These are phyloP conservation scores for Polypedilum vanderplanki DNA, from an alignment of 1,140 invertebrate genomes.

Conservation along the genomic window DNA sequence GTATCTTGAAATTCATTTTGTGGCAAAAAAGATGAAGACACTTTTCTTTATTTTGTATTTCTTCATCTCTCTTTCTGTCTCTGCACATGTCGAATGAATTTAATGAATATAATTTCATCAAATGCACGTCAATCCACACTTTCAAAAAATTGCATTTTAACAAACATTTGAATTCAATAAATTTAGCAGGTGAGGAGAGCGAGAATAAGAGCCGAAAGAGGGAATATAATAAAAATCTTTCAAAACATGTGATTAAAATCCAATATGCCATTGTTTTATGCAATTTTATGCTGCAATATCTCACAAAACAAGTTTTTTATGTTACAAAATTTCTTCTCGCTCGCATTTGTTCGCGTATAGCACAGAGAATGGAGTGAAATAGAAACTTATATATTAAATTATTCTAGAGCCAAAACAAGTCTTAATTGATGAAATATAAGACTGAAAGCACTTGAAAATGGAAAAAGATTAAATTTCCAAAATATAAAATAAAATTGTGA, in stretches of 20 bases:
- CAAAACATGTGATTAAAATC: constrained; percentile 12
- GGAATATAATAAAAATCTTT: neutral
- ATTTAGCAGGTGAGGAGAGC: neutral
- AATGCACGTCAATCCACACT: too few species aligned
- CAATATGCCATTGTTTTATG: constrained; percentile 18
- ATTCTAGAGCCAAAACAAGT: neutral
- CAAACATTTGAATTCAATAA: constrained; percentile 11
- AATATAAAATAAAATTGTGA: neutral
- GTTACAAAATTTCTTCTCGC: neutral
- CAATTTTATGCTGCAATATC: constrained; percentile 12
- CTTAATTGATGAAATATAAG: constrained; percentile 17
- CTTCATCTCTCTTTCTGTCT: too few species aligned
- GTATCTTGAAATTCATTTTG: too few species aligned
- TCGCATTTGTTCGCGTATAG: neutral
- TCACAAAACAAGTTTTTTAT: constrained; percentile 14
- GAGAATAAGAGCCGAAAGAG: neutral
- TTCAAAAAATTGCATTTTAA: too few species aligned
- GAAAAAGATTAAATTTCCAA: neutral
- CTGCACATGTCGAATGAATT: too few species aligned
- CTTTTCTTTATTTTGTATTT: too few species aligned
- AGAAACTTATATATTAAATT: too few species aligned
- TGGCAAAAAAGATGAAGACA: too few species aligned
- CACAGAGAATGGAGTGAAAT: neutral
- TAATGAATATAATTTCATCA: too few species aligned
- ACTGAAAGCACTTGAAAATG: neutral